Evolutionary conservation across 2,113 vertebrate species (phyloP).

Genomic region (Toxostoma redivivum): DNA sequence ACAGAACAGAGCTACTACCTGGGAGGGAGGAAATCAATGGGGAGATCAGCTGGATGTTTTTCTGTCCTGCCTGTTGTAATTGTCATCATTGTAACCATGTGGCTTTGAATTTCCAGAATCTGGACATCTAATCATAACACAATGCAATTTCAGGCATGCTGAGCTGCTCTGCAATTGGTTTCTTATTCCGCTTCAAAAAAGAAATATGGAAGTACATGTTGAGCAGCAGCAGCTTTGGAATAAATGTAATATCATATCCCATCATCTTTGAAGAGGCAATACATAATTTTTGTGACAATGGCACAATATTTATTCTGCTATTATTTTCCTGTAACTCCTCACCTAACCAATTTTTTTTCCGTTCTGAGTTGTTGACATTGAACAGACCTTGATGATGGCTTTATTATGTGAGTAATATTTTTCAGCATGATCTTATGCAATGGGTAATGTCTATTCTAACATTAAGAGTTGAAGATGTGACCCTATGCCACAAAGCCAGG

Average conservation of each 20-base stretch:
- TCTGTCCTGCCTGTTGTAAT: background rate
- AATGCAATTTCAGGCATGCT: background rate
- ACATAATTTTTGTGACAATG: background rate
- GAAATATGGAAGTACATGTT: background rate
- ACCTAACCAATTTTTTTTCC: background rate
- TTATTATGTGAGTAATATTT: background rate
- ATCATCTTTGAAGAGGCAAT: background rate
- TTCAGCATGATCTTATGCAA: background rate
- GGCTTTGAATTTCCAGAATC: background rate
- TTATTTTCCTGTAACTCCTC: background rate
- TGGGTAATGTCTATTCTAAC: background rate
- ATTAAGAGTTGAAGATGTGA: background rate
- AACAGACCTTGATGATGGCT: background rate
- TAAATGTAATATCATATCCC: background rate
- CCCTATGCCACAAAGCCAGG: background rate
- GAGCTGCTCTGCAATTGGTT: background rate
- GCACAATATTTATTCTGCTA: background rate
- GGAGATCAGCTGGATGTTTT: background rate
- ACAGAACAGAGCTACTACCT: background rate
- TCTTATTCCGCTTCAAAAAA: background rate
- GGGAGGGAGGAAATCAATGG: background rate
- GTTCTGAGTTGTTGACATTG: background rate
- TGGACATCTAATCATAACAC: background rate
- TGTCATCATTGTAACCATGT: background rate
- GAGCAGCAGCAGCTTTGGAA: background rate